These are phyloP conservation scores for Astropecten irregularis DNA, from an alignment of 53 echinoderm and acorn worm species.

Conservation along the genomic window DNA sequence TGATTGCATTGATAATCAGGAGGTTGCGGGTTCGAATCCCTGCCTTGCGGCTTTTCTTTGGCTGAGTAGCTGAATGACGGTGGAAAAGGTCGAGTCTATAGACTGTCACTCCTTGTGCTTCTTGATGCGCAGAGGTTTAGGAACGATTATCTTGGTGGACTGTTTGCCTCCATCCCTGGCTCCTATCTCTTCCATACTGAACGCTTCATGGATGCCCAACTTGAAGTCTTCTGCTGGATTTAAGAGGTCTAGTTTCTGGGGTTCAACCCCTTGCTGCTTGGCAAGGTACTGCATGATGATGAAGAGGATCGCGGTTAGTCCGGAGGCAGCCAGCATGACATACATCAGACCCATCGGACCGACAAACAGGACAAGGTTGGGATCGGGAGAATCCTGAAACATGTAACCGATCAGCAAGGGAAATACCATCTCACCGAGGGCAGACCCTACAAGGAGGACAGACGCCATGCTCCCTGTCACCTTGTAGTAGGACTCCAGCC, in stretches of 20 bases:
- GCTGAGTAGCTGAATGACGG: no score
- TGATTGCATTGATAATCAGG: no score
- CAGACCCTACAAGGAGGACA: constrained; percentile 73
- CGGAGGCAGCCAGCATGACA: constrained; percentile 58
- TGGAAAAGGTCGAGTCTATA: no score
- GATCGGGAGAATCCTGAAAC: constrained; percentile 2
- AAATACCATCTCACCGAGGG: constrained; percentile 88
- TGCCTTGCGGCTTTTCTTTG: no score
- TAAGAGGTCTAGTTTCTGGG: background rate
- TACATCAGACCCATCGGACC: constrained; percentile 82
- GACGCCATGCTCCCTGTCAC: constrained; percentile 82
- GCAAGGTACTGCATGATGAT: constrained; percentile 63
- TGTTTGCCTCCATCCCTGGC: constrained; percentile 7
- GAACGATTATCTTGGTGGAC: background rate
- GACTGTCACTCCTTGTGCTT: constrained; percentile 40
- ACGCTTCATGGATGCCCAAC: constrained; percentile 44
- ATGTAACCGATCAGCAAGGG: constrained; percentile 74
- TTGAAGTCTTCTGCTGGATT: constrained; percentile 58
- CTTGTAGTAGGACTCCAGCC: constrained; percentile 80
- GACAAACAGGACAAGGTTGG: background rate
- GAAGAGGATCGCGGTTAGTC: constrained; percentile 54
- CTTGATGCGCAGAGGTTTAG: constrained; percentile 35
- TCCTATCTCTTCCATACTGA: constrained; percentile 50
- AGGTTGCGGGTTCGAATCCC: no score
- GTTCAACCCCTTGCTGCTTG: constrained; percentile 45